phyloP scores from a whole-genome alignment of 2,888 invertebrate species.

The Phyllotreta striolata region DNA sequence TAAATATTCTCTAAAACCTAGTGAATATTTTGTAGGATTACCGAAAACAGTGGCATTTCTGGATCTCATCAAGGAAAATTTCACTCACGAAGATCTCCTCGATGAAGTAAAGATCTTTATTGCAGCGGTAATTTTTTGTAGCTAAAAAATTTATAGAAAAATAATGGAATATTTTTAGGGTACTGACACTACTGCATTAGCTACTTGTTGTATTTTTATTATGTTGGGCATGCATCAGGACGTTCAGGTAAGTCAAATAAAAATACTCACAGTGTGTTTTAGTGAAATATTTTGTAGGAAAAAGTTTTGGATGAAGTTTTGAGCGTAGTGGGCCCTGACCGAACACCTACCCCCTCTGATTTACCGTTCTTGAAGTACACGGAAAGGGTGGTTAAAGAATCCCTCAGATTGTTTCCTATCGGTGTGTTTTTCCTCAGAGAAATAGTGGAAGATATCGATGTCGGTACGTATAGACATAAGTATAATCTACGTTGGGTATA shows the following conservation, averaged over 20 bases:
- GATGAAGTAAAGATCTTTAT: constrained; percentile 65
- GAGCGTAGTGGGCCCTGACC: no score
- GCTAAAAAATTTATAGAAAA: not conserved
- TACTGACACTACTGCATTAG: constrained; percentile 51
- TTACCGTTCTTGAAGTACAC: no score
- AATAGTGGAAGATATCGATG: no score
- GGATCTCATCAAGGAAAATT: constrained; percentile 35
- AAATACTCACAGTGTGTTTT: not conserved
- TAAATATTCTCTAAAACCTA: not conserved
- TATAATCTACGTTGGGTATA: no score
- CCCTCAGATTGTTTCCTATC: no score
- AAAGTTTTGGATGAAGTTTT: no score
- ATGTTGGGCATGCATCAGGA: constrained; percentile 43
- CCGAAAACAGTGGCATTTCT: constrained; percentile 27
- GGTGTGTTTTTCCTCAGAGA: no score
- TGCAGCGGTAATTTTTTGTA: constrained; percentile 63
- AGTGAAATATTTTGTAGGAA: not conserved
- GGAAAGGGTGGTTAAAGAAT: no score
- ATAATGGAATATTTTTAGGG: constrained; percentile 26
- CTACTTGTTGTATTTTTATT: constrained; percentile 47
- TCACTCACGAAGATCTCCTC: constrained; percentile 32
- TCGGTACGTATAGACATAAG: no score
- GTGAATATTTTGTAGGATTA: constrained; percentile 2
- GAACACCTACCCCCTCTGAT: no score
- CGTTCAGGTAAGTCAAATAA: constrained; percentile 31